phyloP scores from a whole-genome alignment of 2,888 invertebrate species.

The Nasonia oneida region DNA sequence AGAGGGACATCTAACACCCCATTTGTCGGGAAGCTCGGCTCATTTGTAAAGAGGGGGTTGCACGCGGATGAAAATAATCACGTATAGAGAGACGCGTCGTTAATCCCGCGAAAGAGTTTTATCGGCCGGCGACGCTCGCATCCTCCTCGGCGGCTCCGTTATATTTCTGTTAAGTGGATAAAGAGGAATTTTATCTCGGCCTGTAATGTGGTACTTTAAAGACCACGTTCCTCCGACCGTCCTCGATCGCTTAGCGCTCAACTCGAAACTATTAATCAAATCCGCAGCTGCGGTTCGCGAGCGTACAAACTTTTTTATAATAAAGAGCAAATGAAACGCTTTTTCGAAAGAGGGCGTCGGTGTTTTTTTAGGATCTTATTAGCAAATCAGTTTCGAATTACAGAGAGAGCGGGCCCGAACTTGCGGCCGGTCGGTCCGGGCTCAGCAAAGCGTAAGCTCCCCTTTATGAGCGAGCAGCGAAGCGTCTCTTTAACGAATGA shows the following conservation, averaged over 20 bases:
- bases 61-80: constrained; percentile 51
- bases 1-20: constrained; percentile 30
- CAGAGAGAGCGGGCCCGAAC: neutral
- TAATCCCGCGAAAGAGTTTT: constrained; percentile 47
- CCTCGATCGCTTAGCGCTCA: constrained; percentile 31
- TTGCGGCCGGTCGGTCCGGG: neutral
- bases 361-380: constrained; percentile 57
- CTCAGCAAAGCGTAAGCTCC: constrained; percentile 29
- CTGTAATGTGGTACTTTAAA: constrained; percentile 55
- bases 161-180: constrained; percentile 50
- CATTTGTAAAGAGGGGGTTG: constrained; percentile 34
- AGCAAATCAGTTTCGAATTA: constrained; percentile 60
- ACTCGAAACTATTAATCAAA: constrained; percentile 18
- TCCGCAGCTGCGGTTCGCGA: neutral
- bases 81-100: constrained; percentile 10
- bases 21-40: constrained; percentile 34
- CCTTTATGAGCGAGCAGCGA: constrained; percentile 35
- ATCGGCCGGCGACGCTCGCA: constrained; percentile 29
- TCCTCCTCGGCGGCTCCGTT: constrained; percentile 15
- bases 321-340: neutral
- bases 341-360: neutral
- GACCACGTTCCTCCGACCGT: constrained; percentile 29
- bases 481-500: constrained; percentile 42
- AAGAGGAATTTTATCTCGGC: constrained; percentile 51
- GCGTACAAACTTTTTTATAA: neutral